Evolutionary conservation across 1,140 invertebrate species (phyloP).

Genomic region (Cydia fagiglandana): DNA sequence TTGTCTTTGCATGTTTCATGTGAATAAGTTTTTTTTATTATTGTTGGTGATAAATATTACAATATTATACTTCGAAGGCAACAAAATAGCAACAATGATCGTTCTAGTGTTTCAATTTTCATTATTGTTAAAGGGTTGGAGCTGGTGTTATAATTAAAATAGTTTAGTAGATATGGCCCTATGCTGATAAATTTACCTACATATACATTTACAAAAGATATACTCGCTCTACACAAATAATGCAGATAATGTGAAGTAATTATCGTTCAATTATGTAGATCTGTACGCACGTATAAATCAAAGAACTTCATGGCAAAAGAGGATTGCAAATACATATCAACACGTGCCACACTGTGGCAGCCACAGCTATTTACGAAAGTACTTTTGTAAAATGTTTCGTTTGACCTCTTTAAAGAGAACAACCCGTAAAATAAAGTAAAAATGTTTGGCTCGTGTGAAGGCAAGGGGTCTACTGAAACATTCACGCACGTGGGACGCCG

Average conservation of each 20-base stretch:
- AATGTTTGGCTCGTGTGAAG: conserved; percentile 40
- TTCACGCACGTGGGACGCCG: conserved; percentile 46
- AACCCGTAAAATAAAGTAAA: conserved; percentile 41
- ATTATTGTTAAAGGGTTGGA: no score
- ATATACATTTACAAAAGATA: neutral
- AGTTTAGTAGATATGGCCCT: no score
- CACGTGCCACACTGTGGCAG: no score
- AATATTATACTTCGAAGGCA: no score
- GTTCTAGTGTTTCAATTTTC: no score
- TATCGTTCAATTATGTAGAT: neutral
- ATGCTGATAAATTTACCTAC: no score
- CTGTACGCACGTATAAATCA: neutral
- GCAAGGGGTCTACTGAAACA: conserved; percentile 49
- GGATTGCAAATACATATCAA: neutral
- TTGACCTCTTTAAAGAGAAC: conserved; percentile 36
- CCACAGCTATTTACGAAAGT: conserved; percentile 24
- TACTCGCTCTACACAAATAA: neutral
- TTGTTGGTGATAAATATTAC: no score
- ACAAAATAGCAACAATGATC: no score
- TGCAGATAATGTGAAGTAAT: neutral
- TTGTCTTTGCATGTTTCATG: no score
- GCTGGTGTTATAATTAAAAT: no score
- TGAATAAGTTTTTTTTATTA: no score
- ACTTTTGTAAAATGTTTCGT: conserved; percentile 29
- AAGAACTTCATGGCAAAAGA: neutral